Evolutionary conservation across 1,140 invertebrate species (phyloP).

Genomic region (Bombus superbus): DNA sequence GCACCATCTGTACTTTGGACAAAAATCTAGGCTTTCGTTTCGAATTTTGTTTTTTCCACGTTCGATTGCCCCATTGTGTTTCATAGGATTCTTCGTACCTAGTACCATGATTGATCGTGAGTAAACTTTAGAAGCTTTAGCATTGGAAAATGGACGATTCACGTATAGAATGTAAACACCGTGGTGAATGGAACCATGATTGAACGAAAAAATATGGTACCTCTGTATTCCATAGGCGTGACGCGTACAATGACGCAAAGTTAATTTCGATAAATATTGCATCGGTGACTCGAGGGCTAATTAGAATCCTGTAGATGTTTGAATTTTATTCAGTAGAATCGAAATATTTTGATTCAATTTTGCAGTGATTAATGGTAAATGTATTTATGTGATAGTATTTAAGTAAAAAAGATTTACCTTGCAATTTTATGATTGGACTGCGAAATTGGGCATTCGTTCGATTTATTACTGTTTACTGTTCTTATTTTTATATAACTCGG

Average conservation of each 20-base stretch:
- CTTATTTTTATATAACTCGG: background rate
- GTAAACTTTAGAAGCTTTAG: slow-evolving; percentile 20
- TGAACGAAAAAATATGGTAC: slow-evolving; percentile 26
- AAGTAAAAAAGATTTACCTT: background rate
- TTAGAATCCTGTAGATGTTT: background rate
- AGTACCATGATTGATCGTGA: slow-evolving; percentile 16
- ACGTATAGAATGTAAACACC: slow-evolving; percentile 35
- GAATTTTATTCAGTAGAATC: background rate
- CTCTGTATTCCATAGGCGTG: slow-evolving; percentile 53
- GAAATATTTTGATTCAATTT: background rate
- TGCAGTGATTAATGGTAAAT: background rate
- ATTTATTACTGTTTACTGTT: background rate
- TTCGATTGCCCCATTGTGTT: slow-evolving; percentile 20
- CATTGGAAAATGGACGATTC: slow-evolving; percentile 55
- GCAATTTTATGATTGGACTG: background rate
- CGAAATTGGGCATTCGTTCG: background rate
- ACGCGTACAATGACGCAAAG: slow-evolving; percentile 51
- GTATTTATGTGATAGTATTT: background rate
- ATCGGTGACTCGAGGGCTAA: slow-evolving; percentile 12
- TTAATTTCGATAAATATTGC: slow-evolving; percentile 25
- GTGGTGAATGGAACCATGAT: slow-evolving; percentile 40
- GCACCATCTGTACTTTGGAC: slow-evolving; percentile 4
- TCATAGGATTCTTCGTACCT: slow-evolving; percentile 1
- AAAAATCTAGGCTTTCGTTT: slow-evolving; percentile 15
- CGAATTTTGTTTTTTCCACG: background rate